These are phyloP conservation scores for Cerastis rubricosa DNA, from an alignment of 2,888 invertebrate genomes.

Conservation along the genomic window DNA sequence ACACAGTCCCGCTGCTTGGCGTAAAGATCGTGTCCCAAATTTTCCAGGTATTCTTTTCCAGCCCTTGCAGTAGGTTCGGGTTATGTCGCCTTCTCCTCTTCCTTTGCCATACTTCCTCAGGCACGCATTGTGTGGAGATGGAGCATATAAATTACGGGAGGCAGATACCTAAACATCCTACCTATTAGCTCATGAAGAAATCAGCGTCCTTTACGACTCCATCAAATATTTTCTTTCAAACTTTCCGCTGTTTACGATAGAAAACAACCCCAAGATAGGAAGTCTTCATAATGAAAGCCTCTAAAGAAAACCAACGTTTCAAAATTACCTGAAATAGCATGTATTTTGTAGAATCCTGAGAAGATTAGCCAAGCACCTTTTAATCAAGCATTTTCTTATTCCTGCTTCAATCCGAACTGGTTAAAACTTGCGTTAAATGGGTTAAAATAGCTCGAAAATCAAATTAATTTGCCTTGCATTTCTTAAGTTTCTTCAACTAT, in stretches of 20 bases:
- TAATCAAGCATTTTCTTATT: neutral
- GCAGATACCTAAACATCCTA: neutral
- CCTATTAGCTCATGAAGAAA: neutral
- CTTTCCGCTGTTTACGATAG: neutral
- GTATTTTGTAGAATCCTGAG: neutral
- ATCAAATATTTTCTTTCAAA: neutral
- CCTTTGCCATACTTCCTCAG: no score
- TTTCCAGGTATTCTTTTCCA: neutral
- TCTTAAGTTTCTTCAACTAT: conserved; percentile 14
- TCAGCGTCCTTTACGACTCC: neutral
- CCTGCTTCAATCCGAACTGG: conserved; percentile 8
- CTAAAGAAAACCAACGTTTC: neutral
- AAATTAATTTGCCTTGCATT: conserved; percentile 21
- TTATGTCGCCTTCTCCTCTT: no score
- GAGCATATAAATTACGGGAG: neutral
- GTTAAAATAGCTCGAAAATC: conserved; percentile 15
- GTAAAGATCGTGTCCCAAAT: neutral
- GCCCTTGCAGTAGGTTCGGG: neutral
- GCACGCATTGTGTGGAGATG: neutral
- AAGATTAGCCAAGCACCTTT: neutral
- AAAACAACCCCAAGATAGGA: neutral
- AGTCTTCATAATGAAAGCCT: neutral
- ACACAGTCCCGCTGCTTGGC: no score
- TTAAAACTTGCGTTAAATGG: conserved; percentile 10
- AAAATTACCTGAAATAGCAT: neutral